Evolutionary conservation across 2,888 invertebrate species (phyloP), one percentile per base, ranked within the genome.

Genomic region (Craniophora ligustri): DNA sequence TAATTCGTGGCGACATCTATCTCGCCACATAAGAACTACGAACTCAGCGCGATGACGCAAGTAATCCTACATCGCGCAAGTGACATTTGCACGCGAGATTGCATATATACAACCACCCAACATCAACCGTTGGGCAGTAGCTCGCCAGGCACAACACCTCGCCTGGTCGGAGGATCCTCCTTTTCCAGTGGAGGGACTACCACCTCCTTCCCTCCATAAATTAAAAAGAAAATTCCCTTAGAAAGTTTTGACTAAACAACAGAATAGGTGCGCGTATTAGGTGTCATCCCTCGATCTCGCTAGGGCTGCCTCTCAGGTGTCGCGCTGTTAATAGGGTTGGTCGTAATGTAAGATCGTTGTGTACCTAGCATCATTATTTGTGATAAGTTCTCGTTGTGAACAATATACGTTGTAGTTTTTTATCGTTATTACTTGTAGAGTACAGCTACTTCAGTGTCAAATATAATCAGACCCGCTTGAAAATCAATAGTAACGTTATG

Each of bases 301-400:
- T 72, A 83, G 84, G 86, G 85, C 63, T 78, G 78, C 77, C 76
- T 76, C 83, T 82, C 85, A 86, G 85, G 85, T 85, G 82, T 79
- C 84, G 75, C 83, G 75, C 59, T 50, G 70, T 55, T 82, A 81
- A 81, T 78, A 81, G 80, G 84, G 82, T 76, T 78, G 75, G 44
- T 61, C 67, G 78, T 79, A 75, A 78, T 69, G 73, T 75, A 76
- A 68, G 73, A 76, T 62, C 67, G 44, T 61, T 65, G 51, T 55
- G 42, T 56, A 59, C 49, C 56, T 55, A 68, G 59, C 62, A 56
- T 71, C 68, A 68, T 66, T 73, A 73, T 69, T 67, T 70, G 64
- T 72, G 61, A 51, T 72, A 72, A 66, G 66, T 72, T 58, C 62
- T 50, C 50, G 58, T 56, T 46, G 62, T 59, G 38, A 51, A 18